Conservation (phyloP, 2,113 vertebrate genomes). For the Phodopus roborovskii region DNA sequence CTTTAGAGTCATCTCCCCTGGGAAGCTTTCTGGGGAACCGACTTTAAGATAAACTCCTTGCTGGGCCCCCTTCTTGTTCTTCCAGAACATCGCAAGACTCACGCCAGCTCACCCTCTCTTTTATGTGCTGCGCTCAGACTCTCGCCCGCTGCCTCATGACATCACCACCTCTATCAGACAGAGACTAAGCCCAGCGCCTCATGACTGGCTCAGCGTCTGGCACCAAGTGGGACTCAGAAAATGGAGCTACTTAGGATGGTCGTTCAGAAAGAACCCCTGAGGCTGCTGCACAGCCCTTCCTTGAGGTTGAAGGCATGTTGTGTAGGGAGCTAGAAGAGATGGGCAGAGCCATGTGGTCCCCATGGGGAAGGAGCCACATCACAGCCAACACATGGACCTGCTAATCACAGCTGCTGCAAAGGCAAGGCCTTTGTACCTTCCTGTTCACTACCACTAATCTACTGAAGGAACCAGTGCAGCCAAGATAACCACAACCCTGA, state of each 20-base stretch:
- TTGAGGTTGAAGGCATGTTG: background rate
- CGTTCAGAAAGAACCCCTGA: background rate
- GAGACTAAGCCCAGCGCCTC: background rate
- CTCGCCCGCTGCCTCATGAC: background rate
- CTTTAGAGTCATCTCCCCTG: background rate
- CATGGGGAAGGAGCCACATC: background rate
- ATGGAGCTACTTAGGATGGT: too few species aligned
- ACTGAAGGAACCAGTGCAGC: background rate
- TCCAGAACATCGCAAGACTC: background rate
- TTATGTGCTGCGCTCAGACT: background rate
- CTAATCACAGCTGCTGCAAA: background rate
- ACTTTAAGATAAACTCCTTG: background rate
- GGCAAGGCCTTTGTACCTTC: background rate
- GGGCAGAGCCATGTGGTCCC: background rate
- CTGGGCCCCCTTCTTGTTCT: background rate
- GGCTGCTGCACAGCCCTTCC: background rate
- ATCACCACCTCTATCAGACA: background rate
- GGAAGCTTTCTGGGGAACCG: background rate
- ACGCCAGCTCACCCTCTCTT: too few species aligned
- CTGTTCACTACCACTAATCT: background rate
- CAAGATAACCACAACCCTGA: fast-evolving
- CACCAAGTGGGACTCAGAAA: background rate
- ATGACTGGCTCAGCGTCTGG: background rate
- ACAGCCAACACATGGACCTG: fast-evolving
- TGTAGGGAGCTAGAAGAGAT: background rate